These are phyloP conservation scores for Chloroceryle amazona DNA, from an alignment of 2,797 vertebrate genomes.

Conservation along the genomic window DNA sequence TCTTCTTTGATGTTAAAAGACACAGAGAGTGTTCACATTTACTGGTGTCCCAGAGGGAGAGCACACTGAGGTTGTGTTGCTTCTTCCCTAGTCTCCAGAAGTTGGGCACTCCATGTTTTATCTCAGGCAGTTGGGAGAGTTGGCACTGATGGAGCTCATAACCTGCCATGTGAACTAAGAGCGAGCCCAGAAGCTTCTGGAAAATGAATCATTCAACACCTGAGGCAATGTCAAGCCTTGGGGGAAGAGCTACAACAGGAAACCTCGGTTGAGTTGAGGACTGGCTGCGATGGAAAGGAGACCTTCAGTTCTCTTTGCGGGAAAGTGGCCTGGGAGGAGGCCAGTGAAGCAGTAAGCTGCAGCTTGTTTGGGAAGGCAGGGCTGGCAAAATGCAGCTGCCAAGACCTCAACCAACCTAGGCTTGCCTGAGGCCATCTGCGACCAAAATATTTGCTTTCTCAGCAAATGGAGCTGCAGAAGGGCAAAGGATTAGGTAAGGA, in stretches of 20 bases:
- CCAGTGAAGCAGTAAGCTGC: not conserved
- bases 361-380: not conserved
- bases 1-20: not conserved
- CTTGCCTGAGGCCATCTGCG: not conserved
- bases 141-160: not conserved
- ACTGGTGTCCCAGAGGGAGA: not conserved
- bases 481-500: not conserved
- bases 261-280: not conserved
- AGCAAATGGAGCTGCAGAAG: not conserved
- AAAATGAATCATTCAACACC: not conserved
- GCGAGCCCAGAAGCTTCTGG: not conserved
- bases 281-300: not conserved
- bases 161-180: not conserved
- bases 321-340: not conserved
- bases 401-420: not conserved
- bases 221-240: not conserved
- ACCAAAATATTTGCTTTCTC: not conserved
- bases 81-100: not conserved
- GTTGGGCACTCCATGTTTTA: rapidly evolving
- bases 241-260: not conserved
- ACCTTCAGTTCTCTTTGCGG: not conserved
- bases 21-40: not conserved
- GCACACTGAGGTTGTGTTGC: not conserved
- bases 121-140: not conserved
- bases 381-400: not conserved